Conservation (phyloP, 2,113 vertebrate genomes). For the Puntigrus tetrazona region DNA sequence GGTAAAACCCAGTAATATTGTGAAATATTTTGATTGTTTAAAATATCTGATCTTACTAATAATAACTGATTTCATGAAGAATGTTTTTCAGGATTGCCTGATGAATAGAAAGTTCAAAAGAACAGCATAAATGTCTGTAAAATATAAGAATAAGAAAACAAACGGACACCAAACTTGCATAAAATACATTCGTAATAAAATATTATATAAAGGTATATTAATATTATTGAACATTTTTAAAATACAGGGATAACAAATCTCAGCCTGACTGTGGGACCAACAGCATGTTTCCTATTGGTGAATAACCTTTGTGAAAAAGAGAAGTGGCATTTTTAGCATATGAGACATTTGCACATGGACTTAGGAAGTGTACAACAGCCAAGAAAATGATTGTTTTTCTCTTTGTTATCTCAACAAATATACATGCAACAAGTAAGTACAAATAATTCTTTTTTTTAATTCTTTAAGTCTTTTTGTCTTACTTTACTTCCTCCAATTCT, state of each 20-base stretch:
- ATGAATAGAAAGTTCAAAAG: too few relatives aligned
- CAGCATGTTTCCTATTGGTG: constrained; percentile 11
- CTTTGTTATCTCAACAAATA: background rate
- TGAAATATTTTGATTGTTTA: too few relatives aligned
- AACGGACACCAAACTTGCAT: too few relatives aligned
- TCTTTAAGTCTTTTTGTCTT: background rate
- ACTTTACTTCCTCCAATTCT: background rate
- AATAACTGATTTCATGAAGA: too few relatives aligned
- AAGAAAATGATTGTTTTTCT: constrained; percentile 47
- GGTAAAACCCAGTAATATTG: background rate
- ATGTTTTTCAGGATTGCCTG: too few relatives aligned
- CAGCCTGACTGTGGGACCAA: background rate
- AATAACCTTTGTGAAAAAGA: constrained; percentile 45
- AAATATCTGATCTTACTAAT: too few relatives aligned
- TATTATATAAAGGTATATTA: too few relatives aligned
- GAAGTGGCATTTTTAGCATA: constrained; percentile 50
- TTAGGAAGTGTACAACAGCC: background rate
- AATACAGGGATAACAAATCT: background rate
- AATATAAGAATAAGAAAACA: too few relatives aligned
- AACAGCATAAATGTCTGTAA: too few relatives aligned
- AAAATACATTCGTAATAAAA: too few relatives aligned
- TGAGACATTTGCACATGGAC: constrained; percentile 9
- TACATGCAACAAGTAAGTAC: constrained; percentile 47
- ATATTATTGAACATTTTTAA: too few relatives aligned
- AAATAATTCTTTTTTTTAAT: background rate